A percentile compares a stretch with the other conserved stretches of the same genome.
Conservation (phyloP, 23 tunicate species). For the Clavelina lepadiformis region DNA sequence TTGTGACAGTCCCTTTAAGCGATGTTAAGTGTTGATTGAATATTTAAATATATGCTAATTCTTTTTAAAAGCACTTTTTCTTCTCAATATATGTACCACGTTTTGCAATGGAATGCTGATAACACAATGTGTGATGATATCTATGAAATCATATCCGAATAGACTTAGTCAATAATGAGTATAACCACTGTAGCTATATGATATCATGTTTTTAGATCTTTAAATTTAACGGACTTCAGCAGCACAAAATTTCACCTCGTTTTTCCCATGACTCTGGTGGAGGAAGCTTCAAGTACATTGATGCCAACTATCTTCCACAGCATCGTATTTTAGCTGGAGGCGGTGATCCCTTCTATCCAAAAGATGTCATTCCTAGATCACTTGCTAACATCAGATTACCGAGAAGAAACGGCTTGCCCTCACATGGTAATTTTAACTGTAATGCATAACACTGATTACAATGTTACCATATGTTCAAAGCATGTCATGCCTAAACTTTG, state of each 20-base stretch:
- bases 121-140: background rate
- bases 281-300: slow-evolving; percentile 75
- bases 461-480: too few relatives aligned
- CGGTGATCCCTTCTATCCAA: slow-evolving; percentile 12
- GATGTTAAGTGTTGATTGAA: too few relatives aligned
- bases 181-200: background rate
- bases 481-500: background rate
- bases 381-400: slow-evolving; percentile 38
- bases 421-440: slow-evolving; percentile 15
- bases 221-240: slow-evolving; percentile 31
- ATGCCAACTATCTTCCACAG: slow-evolving; percentile 61
- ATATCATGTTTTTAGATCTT: slow-evolving; percentile 25
- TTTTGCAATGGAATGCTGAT: too few relatives aligned
- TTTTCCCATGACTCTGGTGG: slow-evolving; percentile 12
- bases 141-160: background rate
- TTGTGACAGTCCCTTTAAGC: too few relatives aligned
- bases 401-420: slow-evolving; percentile 17
- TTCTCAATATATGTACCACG: too few relatives aligned
- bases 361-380: slow-evolving; percentile 31
- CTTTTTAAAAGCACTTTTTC: too few relatives aligned
- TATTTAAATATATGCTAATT: too few relatives aligned
- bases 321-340: slow-evolving; percentile 29
- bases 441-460: background rate
- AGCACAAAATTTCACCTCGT: slow-evolving; percentile 11
- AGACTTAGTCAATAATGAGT: too few relatives aligned